phyloP scores from a whole-genome alignment of 2,888 invertebrate species.

The Habroteleia sp. region DNA sequence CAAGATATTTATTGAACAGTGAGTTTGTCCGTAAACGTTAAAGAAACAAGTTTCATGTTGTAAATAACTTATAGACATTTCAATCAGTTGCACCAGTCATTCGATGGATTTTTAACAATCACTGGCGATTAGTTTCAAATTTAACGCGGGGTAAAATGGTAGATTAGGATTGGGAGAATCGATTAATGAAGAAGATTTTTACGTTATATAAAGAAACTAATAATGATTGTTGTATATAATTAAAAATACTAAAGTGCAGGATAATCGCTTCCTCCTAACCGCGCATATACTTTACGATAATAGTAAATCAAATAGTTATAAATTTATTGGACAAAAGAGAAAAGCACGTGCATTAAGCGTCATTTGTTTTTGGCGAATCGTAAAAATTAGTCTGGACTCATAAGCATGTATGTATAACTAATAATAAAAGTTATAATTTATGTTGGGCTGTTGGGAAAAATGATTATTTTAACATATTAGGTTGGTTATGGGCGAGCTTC shows the following conservation, averaged over 20 bases:
- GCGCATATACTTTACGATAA: slow-evolving; percentile 17
- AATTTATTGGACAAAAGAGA: slow-evolving; percentile 38
- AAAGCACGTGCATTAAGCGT: slow-evolving; percentile 10
- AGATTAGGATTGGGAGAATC: background rate
- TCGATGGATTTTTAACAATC: slow-evolving; percentile 14
- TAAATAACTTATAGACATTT: slow-evolving; percentile 42
- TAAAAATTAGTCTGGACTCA: slow-evolving; percentile 13
- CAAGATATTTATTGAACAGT: slow-evolving; percentile 31
- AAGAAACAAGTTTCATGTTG: slow-evolving; percentile 20
- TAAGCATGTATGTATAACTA: too few species aligned
- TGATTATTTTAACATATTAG: too few species aligned
- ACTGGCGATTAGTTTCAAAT: background rate
- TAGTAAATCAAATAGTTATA: slow-evolving; percentile 31
- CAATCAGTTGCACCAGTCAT: slow-evolving; percentile 25
- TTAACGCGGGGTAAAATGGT: background rate
- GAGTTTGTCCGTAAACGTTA: slow-evolving; percentile 21
- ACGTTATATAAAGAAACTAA: too few species aligned
- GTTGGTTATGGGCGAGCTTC: too few species aligned
- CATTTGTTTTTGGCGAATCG: slow-evolving; percentile 13
- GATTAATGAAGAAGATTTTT: slow-evolving; percentile 14
- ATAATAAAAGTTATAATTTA: too few species aligned
- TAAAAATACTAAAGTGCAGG: too few species aligned
- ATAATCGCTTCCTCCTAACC: background rate
- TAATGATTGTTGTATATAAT: too few species aligned
- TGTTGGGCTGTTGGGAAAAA: too few species aligned